phyloP scores from a whole-genome alignment of 2,888 invertebrate species.

The Acanthosepion esculentum region DNA sequence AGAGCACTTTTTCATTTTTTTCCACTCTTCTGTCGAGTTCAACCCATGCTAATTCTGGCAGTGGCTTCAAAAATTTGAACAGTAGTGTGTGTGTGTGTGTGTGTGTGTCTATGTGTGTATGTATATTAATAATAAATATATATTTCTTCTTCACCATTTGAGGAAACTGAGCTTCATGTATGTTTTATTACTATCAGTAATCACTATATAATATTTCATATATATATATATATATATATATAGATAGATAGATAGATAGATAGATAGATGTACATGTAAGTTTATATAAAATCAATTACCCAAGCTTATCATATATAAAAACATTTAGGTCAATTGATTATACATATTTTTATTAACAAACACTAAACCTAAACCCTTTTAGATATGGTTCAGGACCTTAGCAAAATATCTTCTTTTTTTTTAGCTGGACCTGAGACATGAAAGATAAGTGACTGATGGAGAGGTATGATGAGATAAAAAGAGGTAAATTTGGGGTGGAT shows the following conservation, averaged over 20 bases:
- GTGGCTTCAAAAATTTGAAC: too few species aligned
- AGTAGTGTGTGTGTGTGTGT: too few species aligned
- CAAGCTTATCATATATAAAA: not conserved
- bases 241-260: not conserved
- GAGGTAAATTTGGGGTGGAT: not conserved
- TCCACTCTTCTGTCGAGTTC: too few species aligned
- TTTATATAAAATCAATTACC: not conserved
- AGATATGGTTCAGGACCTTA: not conserved
- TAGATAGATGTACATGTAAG: not conserved
- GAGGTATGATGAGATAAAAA: not conserved
- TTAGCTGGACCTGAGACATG: not conserved
- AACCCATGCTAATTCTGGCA: too few species aligned
- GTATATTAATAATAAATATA: too few species aligned
- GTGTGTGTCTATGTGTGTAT: too few species aligned
- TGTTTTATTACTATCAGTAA: too few species aligned
- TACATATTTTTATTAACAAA: not conserved
- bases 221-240: too few species aligned
- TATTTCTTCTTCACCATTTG: too few species aligned
- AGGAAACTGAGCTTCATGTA: too few species aligned
- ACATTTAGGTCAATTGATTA: not conserved
- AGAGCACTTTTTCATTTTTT: too few species aligned
- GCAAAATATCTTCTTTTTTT: not conserved
- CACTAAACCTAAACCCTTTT: not conserved
- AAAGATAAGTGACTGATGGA: not conserved
- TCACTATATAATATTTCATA: too few species aligned